Evolutionary conservation across 2,888 invertebrate species (phyloP).

Genomic region (Cataglyphis livida): DNA sequence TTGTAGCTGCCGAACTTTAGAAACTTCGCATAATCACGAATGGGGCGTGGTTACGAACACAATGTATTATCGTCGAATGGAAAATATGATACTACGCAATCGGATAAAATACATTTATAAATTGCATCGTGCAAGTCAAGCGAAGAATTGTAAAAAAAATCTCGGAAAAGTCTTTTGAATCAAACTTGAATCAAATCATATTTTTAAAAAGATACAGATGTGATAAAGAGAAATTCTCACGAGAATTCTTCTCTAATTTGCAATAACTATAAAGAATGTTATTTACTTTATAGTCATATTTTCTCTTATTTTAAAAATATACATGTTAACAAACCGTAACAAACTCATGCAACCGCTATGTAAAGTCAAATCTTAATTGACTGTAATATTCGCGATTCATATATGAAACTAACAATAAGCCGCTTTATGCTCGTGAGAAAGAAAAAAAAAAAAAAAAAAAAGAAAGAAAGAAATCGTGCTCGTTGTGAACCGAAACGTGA

Average conservation of each 20-base stretch:
- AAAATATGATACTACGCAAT: background rate
- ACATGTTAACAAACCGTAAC: background rate
- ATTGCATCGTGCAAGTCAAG: background rate
- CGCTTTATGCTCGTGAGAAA: background rate
- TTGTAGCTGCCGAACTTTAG: slow-evolving; percentile 48
- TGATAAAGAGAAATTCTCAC: background rate
- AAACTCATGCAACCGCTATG: background rate
- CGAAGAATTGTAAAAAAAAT: slow-evolving; percentile 6
- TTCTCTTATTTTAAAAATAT: background rate
- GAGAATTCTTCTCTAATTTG: background rate
- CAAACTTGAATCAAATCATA: background rate
- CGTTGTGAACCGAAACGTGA: slow-evolving; percentile 49
- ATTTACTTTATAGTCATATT: background rate
- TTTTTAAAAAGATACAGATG: background rate
- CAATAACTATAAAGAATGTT: background rate
- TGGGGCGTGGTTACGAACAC: background rate
- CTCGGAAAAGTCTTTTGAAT: background rate
- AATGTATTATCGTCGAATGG: background rate
- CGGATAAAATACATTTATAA: slow-evolving; percentile 6
- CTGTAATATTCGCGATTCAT: background rate
- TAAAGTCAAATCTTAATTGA: background rate
- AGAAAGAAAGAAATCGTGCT: slow-evolving; percentile 42
- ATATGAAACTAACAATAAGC: background rate
- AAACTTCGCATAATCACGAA: slow-evolving; percentile 19
- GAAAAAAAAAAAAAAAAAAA: background rate